Evolutionary conservation across 2,888 invertebrate species (phyloP).

Genomic region (Agrotis segetum): DNA sequence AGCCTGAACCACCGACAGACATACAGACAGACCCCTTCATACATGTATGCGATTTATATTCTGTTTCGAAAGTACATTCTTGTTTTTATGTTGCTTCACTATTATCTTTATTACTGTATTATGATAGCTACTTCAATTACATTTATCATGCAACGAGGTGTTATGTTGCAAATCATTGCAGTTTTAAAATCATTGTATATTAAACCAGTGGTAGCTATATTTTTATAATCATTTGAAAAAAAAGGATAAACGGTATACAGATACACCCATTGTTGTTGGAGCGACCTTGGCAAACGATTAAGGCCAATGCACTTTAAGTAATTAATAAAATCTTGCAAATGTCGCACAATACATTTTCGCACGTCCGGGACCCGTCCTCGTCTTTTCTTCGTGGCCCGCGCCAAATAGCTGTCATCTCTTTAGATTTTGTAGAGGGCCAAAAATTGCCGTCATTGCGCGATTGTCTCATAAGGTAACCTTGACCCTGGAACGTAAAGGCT

Average conservation of each 20-base stretch:
- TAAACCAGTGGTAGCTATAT: slow-evolving; percentile 28
- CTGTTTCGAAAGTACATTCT: slow-evolving; percentile 42
- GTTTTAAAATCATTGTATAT: slow-evolving; percentile 44
- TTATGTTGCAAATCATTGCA: slow-evolving; percentile 46
- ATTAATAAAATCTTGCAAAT: slow-evolving; percentile 7
- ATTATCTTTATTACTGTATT: slow-evolving; percentile 46
- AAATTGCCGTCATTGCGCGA: no score
- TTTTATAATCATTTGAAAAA: slow-evolving; percentile 21
- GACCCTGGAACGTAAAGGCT: no score
- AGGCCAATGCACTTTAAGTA: background rate
- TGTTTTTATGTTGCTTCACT: slow-evolving; percentile 48
- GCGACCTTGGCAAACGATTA: no score
- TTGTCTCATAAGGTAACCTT: no score
- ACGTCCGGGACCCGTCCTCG: no score
- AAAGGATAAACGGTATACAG: no score
- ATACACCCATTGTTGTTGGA: no score
- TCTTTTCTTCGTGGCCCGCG: no score
- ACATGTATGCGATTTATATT: slow-evolving; percentile 34
- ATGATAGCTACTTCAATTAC: slow-evolving; percentile 50
- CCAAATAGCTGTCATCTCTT: no score
- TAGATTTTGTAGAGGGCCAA: no score
- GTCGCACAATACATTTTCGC: no score
- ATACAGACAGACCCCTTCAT: background rate
- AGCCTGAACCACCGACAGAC: background rate
- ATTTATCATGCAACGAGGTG: slow-evolving; percentile 48